Evolutionary conservation across 2,113 vertebrate genomes (phyloP).

Genomic region (Grallaria varia): DNA sequence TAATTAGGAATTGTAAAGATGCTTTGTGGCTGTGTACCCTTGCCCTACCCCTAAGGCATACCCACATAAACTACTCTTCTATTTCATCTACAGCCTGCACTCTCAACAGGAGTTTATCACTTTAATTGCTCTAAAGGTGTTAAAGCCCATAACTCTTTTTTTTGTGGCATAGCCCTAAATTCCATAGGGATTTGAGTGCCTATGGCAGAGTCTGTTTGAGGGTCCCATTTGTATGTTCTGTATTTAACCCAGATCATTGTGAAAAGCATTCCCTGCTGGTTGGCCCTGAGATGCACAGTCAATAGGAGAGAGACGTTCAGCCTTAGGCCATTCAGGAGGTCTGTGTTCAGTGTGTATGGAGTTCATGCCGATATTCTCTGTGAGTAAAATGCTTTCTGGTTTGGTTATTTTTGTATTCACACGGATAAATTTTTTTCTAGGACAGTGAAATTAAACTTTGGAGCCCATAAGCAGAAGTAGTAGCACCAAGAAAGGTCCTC

Average conservation of each 20-base stretch:
- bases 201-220: neutral
- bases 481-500: neutral
- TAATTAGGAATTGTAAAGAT: neutral
- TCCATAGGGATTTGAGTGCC: neutral
- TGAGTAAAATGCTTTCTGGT: neutral
- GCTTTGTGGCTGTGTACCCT: neutral
- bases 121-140: neutral
- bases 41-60: neutral
- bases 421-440: neutral
- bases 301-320: neutral
- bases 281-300: neutral
- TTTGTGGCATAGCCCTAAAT: neutral
- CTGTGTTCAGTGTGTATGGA: fast-evolving
- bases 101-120: neutral
- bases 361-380: neutral
- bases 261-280: neutral
- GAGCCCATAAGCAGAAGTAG: neutral
- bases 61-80: neutral
- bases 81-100: neutral
- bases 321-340: neutral
- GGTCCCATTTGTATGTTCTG: neutral
- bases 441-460: neutral
- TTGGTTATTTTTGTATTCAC: neutral
- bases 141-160: neutral
- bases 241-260: neutral